These are phyloP conservation scores for Corynorhinus townsendii DNA, from an alignment of 2,113 vertebrate genomes.

Conservation along the genomic window DNA sequence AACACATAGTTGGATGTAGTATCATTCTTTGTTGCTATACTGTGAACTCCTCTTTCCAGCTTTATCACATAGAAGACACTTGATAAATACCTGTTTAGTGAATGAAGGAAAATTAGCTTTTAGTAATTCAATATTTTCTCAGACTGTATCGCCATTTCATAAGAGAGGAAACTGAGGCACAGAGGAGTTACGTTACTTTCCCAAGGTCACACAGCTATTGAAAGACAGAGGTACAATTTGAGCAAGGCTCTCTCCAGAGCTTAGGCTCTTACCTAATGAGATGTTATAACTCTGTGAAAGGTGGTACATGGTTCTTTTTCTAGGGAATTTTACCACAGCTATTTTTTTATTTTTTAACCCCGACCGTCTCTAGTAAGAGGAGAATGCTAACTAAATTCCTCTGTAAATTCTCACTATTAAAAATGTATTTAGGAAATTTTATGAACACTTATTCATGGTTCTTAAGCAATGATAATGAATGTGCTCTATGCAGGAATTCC, in stretches of 20 bases:
- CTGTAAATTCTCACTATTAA: background rate
- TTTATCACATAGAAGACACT: background rate
- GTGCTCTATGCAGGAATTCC: background rate
- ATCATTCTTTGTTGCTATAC: background rate
- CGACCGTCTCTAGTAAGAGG: background rate
- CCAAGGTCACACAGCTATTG: background rate
- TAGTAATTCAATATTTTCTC: background rate
- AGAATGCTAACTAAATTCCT: conserved; percentile 27
- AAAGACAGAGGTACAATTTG: background rate
- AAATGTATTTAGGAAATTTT: conserved; percentile 23
- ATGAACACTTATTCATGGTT: background rate
- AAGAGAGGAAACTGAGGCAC: background rate
- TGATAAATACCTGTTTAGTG: background rate
- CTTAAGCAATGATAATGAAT: background rate
- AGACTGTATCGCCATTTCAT: background rate
- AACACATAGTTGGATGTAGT: background rate
- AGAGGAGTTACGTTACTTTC: background rate
- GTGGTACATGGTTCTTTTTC: background rate
- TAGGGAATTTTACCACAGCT: background rate
- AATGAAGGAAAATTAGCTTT: background rate
- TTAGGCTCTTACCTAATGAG: background rate
- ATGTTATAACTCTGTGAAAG: background rate
- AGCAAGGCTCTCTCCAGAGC: background rate
- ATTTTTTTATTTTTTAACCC: background rate
- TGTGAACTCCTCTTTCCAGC: background rate